phyloP scores from a whole-genome alignment of 2,113 vertebrate genomes.

The Paramisgurnus dabryanus region DNA sequence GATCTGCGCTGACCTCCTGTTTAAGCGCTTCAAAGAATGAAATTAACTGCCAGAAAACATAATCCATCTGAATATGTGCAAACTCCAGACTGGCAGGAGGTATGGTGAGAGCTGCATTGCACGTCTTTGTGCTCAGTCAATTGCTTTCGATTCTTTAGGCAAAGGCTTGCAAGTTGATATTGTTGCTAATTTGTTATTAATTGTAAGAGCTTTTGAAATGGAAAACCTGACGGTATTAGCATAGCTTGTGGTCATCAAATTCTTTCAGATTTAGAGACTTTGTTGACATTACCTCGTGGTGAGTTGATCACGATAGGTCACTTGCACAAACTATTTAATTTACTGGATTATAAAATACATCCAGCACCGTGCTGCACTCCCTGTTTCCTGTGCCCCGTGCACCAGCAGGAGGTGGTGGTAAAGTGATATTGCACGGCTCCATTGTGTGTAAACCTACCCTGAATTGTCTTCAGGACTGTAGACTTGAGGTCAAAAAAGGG shows the following conservation, averaged over 20 bases:
- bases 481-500: constrained; percentile 63
- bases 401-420: constrained; percentile 57
- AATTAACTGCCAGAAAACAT: constrained; percentile 83
- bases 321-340: constrained; percentile 37
- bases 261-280: neutral
- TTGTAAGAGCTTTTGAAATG: neutral
- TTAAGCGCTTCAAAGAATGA: constrained; percentile 80
- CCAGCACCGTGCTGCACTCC: constrained; percentile 29
- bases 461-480: constrained; percentile 57
- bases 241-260: constrained; percentile 31
- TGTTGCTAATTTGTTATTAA: constrained; percentile 26
- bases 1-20: constrained; percentile 78
- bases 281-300: constrained; percentile 7
- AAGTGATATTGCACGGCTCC: constrained; percentile 59
- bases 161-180: constrained; percentile 9
- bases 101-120: constrained; percentile 15
- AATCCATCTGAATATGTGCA: constrained; percentile 64
- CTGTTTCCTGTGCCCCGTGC: constrained; percentile 49
- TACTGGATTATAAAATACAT: constrained; percentile 36
- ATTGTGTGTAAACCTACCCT: constrained; percentile 64
- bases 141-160: neutral
- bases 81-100: constrained; percentile 34
- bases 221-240: constrained; percentile 12
- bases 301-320: constrained; percentile 13
- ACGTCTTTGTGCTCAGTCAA: neutral